Evolutionary conservation across 2,888 invertebrate species (phyloP), one percentile per base, ranked within the genome.

Genomic region (Metalampra italica): DNA sequence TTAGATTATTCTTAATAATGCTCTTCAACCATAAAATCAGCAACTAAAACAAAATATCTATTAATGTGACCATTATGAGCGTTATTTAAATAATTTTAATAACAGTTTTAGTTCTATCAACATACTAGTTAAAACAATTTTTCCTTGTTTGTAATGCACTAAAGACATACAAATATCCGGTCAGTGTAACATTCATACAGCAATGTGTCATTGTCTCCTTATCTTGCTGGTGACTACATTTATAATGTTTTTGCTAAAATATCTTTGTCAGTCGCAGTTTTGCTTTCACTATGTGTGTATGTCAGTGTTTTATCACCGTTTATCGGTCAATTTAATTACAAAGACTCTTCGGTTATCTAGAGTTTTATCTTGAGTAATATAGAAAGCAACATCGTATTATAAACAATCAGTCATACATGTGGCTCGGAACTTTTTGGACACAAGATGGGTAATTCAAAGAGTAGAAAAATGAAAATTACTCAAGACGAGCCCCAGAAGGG

Each of bases 171-270:
- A 72, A 55, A 58, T 56, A 65, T 66, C 66, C 75, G 77, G 79
- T 75, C 76, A 77, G 68, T 68, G 70, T 60, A 71, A 70, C 68
- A 63, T 65, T 66, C 68, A 68, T 67, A 36, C 36, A 74, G 75
- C 77, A 75, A 77, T 82, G 82, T 84, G 85, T 85, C 82, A 85
- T 76, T 81, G 79, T 63, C 70, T 70, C 69, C 73, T 85, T 85
- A 87, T 87, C 85, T 76, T 65, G 65, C 64, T 67, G 62, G 63
- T 62, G 57, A 62, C 60, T 69, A 66, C 68, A 74, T 78, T 76
- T 77, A 79, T 72, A 71, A 37, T 78, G 75, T 78, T 77, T 74
- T 75, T 68, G 71, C 69, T 56, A 59, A 68, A 64, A 69, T 71
- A 64, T 71, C 69, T 67, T 68, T 68, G 71, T 57, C 73, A 74